These are phyloP conservation scores for Lateolabrax maculatus DNA, from an alignment of 2,797 vertebrate genomes.

Conservation along the genomic window DNA sequence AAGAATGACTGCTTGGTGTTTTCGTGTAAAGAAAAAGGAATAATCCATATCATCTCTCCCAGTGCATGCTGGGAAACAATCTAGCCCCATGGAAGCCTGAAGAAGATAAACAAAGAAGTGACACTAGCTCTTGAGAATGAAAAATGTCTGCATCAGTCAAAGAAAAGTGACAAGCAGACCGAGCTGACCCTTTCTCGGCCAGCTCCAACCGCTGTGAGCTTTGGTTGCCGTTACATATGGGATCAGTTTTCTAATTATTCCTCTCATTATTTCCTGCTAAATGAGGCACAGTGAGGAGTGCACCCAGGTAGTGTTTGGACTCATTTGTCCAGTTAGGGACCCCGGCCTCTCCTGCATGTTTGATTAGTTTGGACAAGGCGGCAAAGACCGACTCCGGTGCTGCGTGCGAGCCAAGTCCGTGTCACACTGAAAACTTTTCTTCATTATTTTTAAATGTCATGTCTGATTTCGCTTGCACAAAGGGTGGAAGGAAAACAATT, in stretches of 20 bases:
- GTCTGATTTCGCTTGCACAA: conserved; percentile 49
- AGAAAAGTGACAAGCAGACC: not conserved
- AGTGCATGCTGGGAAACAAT: not conserved
- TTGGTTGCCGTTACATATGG: conserved; percentile 7
- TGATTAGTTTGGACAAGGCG: conserved; percentile 66
- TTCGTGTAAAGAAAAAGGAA: not conserved
- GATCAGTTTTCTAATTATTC: conserved; percentile 34
- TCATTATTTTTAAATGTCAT: conserved; percentile 58
- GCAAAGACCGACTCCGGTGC: conserved; percentile 6
- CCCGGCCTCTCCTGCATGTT: conserved; percentile 26
- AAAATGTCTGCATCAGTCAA: not conserved
- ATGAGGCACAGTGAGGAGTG: conserved; percentile 4
- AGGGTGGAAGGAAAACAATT: conserved; percentile 22
- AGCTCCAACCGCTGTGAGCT: not conserved
- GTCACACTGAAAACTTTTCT: conserved; percentile 31
- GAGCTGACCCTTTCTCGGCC: not conserved
- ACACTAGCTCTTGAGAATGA: not conserved
- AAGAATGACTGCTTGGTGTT: not conserved
- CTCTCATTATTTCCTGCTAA: conserved; percentile 45
- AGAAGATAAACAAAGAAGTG: not conserved
- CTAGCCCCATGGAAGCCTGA: not conserved
- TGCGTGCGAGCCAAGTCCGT: conserved; percentile 26
- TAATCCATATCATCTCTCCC: not conserved
- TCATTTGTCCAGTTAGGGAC: conserved; percentile 63
- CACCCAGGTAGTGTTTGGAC: conserved; percentile 43